A percentile compares a stretch with the other conserved stretches of the same genome.
phyloP scores from a whole-genome alignment of 2,113 vertebrate genomes.

The Gymnarchus niloticus region DNA sequence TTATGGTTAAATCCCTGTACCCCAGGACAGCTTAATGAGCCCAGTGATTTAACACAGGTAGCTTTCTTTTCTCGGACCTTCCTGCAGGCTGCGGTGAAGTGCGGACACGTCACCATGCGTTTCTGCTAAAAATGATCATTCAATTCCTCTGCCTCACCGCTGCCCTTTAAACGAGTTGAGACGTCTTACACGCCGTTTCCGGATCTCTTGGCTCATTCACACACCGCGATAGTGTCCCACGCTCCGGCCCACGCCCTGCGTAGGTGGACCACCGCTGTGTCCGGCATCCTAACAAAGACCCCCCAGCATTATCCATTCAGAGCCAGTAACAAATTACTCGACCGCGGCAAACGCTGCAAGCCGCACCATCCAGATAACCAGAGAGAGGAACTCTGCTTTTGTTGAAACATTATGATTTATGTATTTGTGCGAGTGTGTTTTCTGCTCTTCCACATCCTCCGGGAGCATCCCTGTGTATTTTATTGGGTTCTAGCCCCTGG shows the following conservation, averaged over 20 bases:
- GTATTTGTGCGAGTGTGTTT: slow-evolving; percentile 76
- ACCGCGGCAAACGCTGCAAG: slow-evolving; percentile 76
- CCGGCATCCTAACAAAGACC: slow-evolving; percentile 77
- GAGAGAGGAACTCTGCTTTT: slow-evolving; percentile 96
- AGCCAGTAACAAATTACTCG: slow-evolving; percentile 89
- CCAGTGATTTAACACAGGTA: neutral
- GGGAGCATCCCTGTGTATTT: slow-evolving; percentile 21
- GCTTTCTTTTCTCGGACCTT: neutral
- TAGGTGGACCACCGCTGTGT: slow-evolving; percentile 71
- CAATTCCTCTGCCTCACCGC: neutral
- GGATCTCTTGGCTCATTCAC: slow-evolving; percentile 52
- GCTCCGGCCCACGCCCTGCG: slow-evolving; percentile 74
- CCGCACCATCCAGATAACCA: slow-evolving; percentile 85
- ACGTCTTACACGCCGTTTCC: slow-evolving; percentile 25
- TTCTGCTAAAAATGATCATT: neutral
- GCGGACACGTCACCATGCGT: neutral
- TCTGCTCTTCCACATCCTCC: slow-evolving; percentile 32
- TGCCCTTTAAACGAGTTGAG: neutral
- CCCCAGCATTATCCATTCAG: slow-evolving; percentile 91
- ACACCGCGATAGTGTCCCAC: slow-evolving; percentile 68
- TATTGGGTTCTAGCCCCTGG: neutral
- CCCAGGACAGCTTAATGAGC: no score
- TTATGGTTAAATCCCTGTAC: no score
- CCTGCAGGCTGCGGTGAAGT: neutral
- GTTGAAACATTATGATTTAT: slow-evolving; percentile 99